phyloP scores from a whole-genome alignment of 2,113 vertebrate genomes.

The Rhabdornis inornatus region DNA sequence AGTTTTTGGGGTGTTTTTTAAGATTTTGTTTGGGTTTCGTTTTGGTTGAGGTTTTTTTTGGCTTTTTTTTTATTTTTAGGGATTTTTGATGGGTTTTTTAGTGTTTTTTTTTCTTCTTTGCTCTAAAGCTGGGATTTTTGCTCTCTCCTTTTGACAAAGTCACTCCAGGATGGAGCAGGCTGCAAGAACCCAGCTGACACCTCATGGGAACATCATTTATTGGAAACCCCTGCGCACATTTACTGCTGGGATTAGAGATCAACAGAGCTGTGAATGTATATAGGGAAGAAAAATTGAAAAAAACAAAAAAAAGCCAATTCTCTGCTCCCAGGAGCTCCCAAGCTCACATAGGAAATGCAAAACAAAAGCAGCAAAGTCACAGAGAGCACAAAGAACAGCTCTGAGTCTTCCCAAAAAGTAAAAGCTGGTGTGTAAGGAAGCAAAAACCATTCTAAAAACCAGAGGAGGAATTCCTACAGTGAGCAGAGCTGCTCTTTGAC shows the following conservation, averaged over 20 bases:
- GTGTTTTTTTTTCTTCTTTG: background rate
- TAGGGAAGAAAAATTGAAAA: fast-evolving
- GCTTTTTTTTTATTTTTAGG: background rate
- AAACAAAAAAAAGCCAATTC: background rate
- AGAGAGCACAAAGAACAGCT: background rate
- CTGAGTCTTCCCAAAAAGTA: background rate
- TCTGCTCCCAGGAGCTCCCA: background rate
- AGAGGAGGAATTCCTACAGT: background rate
- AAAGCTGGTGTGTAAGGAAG: background rate
- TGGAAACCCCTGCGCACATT: background rate
- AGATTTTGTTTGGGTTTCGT: background rate
- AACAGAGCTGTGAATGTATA: background rate
- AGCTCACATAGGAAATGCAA: background rate
- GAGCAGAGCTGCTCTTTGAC: background rate
- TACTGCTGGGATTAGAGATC: background rate
- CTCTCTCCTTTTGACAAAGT: background rate
- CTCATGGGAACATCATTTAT: background rate
- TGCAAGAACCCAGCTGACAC: background rate
- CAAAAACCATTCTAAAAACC: background rate
- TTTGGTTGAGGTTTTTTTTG: background rate
- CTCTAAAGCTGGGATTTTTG: background rate
- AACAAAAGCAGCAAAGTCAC: background rate
- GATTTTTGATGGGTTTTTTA: background rate
- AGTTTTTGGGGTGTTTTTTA: background rate
- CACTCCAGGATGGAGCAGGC: background rate